Evolutionary conservation across 92 coral and sea anemone species (phyloP), one percentile per base, ranked within the genome.

Genomic region (Bergia puertoricense): DNA sequence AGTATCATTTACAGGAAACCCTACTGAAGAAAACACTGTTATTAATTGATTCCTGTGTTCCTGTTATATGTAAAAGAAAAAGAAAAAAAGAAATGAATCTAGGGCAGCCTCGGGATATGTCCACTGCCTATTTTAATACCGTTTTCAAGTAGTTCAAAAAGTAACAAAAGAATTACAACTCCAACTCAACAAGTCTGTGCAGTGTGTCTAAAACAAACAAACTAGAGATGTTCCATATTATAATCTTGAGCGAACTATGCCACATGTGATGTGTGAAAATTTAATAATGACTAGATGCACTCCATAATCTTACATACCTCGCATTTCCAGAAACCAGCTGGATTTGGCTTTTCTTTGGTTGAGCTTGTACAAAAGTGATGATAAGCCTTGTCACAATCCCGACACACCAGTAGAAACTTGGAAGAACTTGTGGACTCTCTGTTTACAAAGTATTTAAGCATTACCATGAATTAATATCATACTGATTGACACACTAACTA

Each of bases 381-480:
- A 85, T 92, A 97, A 5, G 94, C 98, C 69, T 94, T 96, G 89
- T 95, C 97, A 88, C 99, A 97, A 54, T 91, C 81, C 57, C 90
- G 88, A 88, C 99, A 97, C n/a, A 92, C 89, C 80, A 95, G 88
- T 41, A 56, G 18, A 18, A 94, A 81, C 79, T 91, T 93, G 68
- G 94, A 91, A 30, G 87, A 92, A 45, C 88, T 91, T 40, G 92
- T 88, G 73, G 90, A 45, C 40, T 88, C 93, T 88, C 99, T 97
- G 88, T 43, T 62, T 30, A 16, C 57, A 68, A 45, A 45, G 68
- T 14, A 51, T 20, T 40, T 38, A 38, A 48, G 45, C 14, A 46
- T 10, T 38, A 6, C 9, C 46, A 18, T 42, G 8, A 74, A 43
- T 73, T 18, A 38, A 73, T 14, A 13, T 76, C 30, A n/a, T 42